Conservation (phyloP, 92 coral and sea anemone genomes). For the Epizoanthus rinbou region DNA sequence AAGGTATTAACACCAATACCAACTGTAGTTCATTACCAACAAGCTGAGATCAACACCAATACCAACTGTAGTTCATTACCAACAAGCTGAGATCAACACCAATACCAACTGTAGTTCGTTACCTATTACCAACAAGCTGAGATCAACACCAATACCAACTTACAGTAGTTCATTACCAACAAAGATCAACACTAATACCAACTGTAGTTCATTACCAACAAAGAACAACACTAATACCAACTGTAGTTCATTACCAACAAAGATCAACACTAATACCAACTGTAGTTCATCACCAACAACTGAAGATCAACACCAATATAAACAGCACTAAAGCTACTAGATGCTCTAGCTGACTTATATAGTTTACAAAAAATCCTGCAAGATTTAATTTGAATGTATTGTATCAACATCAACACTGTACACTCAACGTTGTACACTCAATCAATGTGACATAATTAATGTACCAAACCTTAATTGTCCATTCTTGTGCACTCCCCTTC, state of each 20-base stretch:
- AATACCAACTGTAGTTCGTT: neutral
- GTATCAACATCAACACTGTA: neutral
- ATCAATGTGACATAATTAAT: too few species aligned
- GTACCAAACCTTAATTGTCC: conserved; percentile 76
- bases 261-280: neutral
- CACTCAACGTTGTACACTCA: neutral
- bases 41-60: neutral
- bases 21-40: neutral
- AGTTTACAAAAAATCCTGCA: neutral
- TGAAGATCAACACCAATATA: neutral
- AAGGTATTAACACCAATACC: too few species aligned
- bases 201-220: neutral
- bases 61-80: neutral
- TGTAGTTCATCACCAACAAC: neutral
- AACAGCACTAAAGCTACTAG: neutral
- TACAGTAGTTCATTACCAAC: too few species aligned
- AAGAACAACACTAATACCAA: neutral
- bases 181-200: neutral
- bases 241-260: neutral
- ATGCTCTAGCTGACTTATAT: neutral
- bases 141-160: neutral
- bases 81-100: neutral
- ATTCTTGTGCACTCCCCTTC: conserved; percentile 91
- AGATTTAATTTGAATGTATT: neutral
- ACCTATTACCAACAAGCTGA: neutral